Evolutionary conservation across 2,888 invertebrate genomes (phyloP), one percentile per base, ranked within the genome.

Genomic region (Synanthedon myopaeformis): DNA sequence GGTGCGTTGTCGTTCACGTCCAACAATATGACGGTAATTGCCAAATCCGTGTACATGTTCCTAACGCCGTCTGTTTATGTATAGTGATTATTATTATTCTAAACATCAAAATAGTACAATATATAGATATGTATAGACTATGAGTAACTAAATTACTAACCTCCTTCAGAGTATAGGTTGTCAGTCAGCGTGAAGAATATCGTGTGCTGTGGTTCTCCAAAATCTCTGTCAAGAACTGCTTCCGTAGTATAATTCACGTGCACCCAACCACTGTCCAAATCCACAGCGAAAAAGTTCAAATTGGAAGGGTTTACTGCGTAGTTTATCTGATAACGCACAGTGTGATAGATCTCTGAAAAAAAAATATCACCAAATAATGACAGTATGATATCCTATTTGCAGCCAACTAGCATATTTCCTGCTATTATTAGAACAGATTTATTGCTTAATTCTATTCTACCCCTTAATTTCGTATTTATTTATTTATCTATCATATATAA

Each of bases 1-100:
- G 92, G 92, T 0, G 83, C 82, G 57, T 91, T 89, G 69, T 92
- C 90, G 62, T 92, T 92, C 2, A 91, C 87, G 63, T 92, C 92
- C 28, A 78, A 58, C 6, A 92, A 71, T 1, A 85, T 74, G 2
- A 91, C 83, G 14, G 69, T 69, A 35, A 91, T 70, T 51, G 74
- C 70, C 0, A 76, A 76, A 4, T 66, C 64, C 12, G 19, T 49
- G 41, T 69, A 69, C 52, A 72, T 76, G 59, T 86, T 83, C 17
- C 77, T 73, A 59, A 78, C 76, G 3, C 84, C 84, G 57, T 82
- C 86, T 88, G 66, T 51, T 35, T 10, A 10, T 35, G 2, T 35
- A 35, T 10, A 10, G 10, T 10, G 35, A 35, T 3, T 35, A 35
- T 35, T 35, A 3, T 10, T 35, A 35, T 35, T 35, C 35, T 6